Conservation (phyloP, 1,140 invertebrate species). For the Wiebesia pumilae region DNA sequence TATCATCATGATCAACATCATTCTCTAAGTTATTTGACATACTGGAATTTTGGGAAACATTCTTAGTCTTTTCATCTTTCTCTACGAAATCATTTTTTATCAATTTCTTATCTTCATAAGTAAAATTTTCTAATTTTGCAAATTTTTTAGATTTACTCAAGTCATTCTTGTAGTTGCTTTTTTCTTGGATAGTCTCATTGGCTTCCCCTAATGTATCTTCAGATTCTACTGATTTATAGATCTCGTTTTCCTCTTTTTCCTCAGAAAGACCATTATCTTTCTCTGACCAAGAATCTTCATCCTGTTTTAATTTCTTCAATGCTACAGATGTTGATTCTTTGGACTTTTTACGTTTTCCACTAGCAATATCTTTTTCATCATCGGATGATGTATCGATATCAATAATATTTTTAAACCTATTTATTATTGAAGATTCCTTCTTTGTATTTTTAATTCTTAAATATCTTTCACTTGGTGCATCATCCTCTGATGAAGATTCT, state of each 20-base stretch:
- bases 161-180: not conserved
- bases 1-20: slow-evolving; percentile 1
- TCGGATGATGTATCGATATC: slow-evolving; percentile 48
- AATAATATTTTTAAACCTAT: slow-evolving; percentile 41
- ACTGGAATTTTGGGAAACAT: too few relatives aligned
- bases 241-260: slow-evolving; percentile 3
- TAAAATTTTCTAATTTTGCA: slow-evolving; percentile 37
- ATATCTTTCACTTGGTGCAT: not conserved
- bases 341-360: slow-evolving; percentile 25
- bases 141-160: not conserved
- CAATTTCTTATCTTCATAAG: not conserved
- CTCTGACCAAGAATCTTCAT: not conserved
- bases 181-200: not conserved
- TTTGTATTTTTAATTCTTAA: slow-evolving; percentile 48
- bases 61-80: not conserved
- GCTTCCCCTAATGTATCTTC: not conserved
- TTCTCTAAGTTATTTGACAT: too few relatives aligned
- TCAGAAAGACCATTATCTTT: not conserved
- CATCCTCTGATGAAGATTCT: slow-evolving; percentile 24
- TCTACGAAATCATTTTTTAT: slow-evolving; percentile 13
- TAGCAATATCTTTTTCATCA: slow-evolving; percentile 5
- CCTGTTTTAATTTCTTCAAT: slow-evolving; percentile 25
- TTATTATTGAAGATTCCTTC: not conserved
- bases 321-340: not conserved
- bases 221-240: not conserved